Evolutionary conservation across 1,140 invertebrate species (phyloP).

Genomic region (Bursaphelenchus mucronatus): DNA sequence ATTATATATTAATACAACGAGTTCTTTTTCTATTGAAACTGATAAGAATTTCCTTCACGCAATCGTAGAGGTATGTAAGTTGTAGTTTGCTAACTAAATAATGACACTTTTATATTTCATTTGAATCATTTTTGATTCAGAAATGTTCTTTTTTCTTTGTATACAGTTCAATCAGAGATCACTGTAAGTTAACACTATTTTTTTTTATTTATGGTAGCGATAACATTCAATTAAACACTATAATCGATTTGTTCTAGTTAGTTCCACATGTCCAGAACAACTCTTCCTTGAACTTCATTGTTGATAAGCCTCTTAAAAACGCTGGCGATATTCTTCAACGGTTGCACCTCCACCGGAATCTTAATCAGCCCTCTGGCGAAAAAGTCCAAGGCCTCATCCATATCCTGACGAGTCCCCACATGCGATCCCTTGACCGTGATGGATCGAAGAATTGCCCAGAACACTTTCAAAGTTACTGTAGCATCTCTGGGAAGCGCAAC

Average conservation of each 20-base stretch:
- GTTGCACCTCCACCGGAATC: constrained; percentile 15
- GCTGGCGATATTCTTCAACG: background rate
- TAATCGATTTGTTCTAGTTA: background rate
- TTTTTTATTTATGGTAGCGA: too few species aligned
- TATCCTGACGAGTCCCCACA: constrained; percentile 27
- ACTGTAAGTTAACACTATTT: too few species aligned
- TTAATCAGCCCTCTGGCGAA: constrained; percentile 18
- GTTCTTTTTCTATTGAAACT: too few species aligned
- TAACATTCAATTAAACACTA: too few species aligned
- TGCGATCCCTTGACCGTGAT: constrained; percentile 27
- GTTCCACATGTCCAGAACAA: constrained; percentile 21
- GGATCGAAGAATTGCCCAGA: constrained; percentile 17
- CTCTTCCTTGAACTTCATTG: background rate
- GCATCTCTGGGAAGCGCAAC: constrained; percentile 35
- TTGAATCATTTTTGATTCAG: too few species aligned
- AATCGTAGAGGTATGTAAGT: too few species aligned
- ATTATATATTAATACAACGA: too few species aligned
- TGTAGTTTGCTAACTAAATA: too few species aligned
- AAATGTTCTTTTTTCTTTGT: too few species aligned
- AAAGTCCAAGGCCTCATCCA: constrained; percentile 35
- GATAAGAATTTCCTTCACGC: too few species aligned
- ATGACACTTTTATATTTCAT: too few species aligned
- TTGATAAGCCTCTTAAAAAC: constrained; percentile 8
- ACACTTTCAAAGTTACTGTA: constrained; percentile 6
- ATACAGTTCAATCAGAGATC: too few species aligned